Conservation (phyloP, 2,888 invertebrate genomes). For the Nesidiocoris tenuis region DNA sequence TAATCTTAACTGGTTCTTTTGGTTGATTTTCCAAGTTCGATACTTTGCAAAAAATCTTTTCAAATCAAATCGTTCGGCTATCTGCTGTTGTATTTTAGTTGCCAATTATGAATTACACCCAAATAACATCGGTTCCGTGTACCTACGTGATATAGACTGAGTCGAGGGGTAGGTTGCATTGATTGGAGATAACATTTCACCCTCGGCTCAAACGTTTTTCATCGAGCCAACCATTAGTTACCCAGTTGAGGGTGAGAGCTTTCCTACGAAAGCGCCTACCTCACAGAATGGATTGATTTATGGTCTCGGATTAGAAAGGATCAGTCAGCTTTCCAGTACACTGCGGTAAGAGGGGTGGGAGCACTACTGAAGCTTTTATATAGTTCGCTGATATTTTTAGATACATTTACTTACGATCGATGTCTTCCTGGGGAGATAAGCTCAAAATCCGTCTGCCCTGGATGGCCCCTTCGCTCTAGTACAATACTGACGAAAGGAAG, state of each 20-base stretch:
- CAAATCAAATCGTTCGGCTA: no score
- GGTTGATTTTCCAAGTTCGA: no score
- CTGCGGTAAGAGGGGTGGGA: neutral
- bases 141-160: no score
- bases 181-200: neutral
- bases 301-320: slow-evolving; percentile 27
- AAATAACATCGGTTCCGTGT: no score
- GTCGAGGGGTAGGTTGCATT: neutral
- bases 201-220: slow-evolving; percentile 25
- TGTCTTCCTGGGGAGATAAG: neutral
- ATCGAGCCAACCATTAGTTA: slow-evolving; percentile 20
- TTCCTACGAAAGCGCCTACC: neutral
- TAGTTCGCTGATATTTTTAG: neutral
- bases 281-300: slow-evolving; percentile 31
- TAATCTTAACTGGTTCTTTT: no score
- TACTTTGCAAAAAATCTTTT: no score
- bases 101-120: no score
- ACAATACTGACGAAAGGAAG: no score
- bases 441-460: no score
- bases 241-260: neutral
- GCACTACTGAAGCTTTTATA: neutral
- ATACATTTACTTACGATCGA: neutral
- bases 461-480: no score
- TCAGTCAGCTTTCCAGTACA: slow-evolving; percentile 23
- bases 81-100: no score